These are phyloP conservation scores for Osmoderma eremita DNA, from an alignment of 2,888 invertebrate genomes.

Conservation along the genomic window DNA sequence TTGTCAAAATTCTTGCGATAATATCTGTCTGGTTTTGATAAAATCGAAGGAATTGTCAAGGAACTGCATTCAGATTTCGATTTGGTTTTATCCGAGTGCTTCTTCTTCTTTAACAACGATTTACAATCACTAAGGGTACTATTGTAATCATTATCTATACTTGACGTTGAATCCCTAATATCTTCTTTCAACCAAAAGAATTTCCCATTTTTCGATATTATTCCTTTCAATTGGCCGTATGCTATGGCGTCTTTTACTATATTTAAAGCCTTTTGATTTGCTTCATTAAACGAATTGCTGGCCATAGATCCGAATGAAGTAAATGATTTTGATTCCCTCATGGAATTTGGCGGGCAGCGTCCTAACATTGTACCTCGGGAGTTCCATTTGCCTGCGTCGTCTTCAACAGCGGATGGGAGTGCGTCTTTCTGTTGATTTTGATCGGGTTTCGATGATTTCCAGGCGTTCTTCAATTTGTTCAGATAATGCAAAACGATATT, in stretches of 20 bases:
- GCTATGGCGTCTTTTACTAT: conserved; percentile 48
- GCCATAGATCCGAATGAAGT: conserved; percentile 6
- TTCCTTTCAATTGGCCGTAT: conserved; percentile 48
- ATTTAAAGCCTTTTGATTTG: conserved; percentile 42
- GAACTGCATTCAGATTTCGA: conserved; percentile 7
- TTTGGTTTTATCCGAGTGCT: background rate
- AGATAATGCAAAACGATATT: conserved; percentile 49
- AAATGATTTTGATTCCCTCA: conserved; percentile 9
- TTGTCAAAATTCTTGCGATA: conserved; percentile 11
- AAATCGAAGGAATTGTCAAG: background rate
- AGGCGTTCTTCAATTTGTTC: conserved; percentile 44
- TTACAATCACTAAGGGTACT: background rate
- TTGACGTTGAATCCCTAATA: background rate
- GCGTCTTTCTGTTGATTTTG: no score
- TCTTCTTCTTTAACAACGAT: background rate
- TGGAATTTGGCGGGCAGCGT: conserved; percentile 5
- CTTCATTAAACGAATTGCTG: conserved; percentile 14
- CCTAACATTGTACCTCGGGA: background rate
- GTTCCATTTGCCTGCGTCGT: background rate
- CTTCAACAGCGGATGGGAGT: background rate
- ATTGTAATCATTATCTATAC: background rate
- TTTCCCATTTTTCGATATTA: conserved; percentile 47
- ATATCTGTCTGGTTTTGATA: background rate
- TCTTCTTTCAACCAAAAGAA: conserved; percentile 45
- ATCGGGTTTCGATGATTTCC: conserved; percentile 20